Evolutionary conservation across 2,888 invertebrate genomes (phyloP), one percentile per base, ranked within the genome.

Genomic region (Exocentrus adspersus): DNA sequence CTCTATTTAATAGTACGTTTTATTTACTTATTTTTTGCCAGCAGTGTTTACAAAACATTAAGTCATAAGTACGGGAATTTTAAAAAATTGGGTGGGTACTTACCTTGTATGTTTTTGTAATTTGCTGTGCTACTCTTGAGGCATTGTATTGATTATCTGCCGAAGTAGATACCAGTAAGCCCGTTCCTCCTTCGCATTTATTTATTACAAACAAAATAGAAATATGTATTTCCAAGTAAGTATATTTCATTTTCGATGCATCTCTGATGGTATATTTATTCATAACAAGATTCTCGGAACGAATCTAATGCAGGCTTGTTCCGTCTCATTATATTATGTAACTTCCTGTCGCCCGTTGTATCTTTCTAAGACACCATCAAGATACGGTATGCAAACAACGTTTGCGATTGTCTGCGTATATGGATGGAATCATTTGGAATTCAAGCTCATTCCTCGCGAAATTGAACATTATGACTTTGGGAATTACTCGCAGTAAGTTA

Each of bases 351-450:
- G 37, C 10, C 17, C 37, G 16, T 9, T 28, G 43, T 37, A 54
- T 54, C 43, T 28, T 43, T 43, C 42, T 54, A n/a, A 14, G 43
- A 43, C 17, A 41, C 52, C 20, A 41, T 19, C 21, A 20, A n/a
- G 43, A 43, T 24, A 24, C 17, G 24, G 14, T 54, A 54, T 54
- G 54, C 54, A 54, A 54, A 43, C 17, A 21, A 24, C 54, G 28
- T 54, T 30, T 54, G 43, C 54, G 28, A 24, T 24, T 54, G 54
- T 54, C 43, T 54, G n/a, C n/a, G n/a, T n/a, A 43, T 20, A 17
- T 28, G 28, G 43, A 43, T 17, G 17, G 42, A 28, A 16, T 24
- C 43, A 24, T n/a, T 43, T 43, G 14, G 43, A 43, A 43, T 43
- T 43, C 43, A 5, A 37, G n/a, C 37, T 37, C 24, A 24, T 24